phyloP scores from a whole-genome alignment of 2,888 invertebrate genomes.

The Temnothorax rugatulus region DNA sequence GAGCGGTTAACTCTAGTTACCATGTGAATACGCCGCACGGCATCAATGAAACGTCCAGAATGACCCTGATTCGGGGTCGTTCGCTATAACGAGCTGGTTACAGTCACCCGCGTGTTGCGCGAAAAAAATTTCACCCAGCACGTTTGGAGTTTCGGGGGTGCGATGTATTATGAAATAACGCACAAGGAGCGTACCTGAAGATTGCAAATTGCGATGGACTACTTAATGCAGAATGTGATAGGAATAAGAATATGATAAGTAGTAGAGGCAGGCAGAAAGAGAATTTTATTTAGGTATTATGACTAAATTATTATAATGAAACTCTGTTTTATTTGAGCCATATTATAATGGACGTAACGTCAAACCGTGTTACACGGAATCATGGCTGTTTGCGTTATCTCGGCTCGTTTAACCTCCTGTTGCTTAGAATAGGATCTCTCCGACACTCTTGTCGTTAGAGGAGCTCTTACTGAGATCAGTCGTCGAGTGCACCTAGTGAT shows the following conservation, averaged over 20 bases:
- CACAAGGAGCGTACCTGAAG: background rate
- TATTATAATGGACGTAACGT: background rate
- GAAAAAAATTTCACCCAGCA: background rate
- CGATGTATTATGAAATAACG: background rate
- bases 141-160: background rate
- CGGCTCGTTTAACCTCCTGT: constrained; percentile 77
- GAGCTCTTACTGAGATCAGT: constrained; percentile 79
- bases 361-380: background rate
- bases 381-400: constrained; percentile 62
- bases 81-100: constrained; percentile 45
- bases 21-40: constrained; percentile 70
- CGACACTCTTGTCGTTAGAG: constrained; percentile 65
- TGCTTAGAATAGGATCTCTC: constrained; percentile 72
- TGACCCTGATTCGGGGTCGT: constrained; percentile 69
- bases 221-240: background rate
- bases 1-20: constrained; percentile 72
- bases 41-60: constrained; percentile 75
- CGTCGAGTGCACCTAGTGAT: constrained; percentile 74
- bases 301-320: background rate
- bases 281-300: background rate
- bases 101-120: background rate
- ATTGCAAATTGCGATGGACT: background rate
- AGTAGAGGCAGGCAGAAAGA: no score
- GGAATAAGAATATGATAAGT: background rate
- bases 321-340: background rate